phyloP scores from a whole-genome alignment of 2,888 invertebrate species.

The Rhagium mordax region DNA sequence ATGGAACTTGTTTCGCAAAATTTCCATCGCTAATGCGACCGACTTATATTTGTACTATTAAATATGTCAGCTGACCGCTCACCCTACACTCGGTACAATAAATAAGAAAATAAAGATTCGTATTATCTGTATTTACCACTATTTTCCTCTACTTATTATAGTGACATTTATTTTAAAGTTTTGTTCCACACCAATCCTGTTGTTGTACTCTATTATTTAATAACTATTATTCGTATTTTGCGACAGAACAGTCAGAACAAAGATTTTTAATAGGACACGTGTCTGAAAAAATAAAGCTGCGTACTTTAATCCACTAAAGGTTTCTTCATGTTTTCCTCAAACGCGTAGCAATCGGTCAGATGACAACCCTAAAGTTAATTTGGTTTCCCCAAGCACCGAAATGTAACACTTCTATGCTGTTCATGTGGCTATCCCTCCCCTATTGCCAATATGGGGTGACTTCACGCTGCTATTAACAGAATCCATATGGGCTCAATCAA shows the following conservation, averaged over 20 bases:
- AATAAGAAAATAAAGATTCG: too few species aligned
- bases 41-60: too few species aligned
- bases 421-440: conserved; percentile 35
- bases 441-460: conserved; percentile 47
- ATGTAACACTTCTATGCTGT: conserved; percentile 31
- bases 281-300: neutral
- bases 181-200: too few species aligned
- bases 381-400: conserved; percentile 9
- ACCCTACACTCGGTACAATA: too few species aligned
- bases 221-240: too few species aligned
- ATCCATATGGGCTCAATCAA: conserved; percentile 51
- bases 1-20: too few species aligned
- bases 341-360: conserved; percentile 12
- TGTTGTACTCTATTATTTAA: too few species aligned
- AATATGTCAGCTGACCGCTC: too few species aligned
- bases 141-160: too few species aligned
- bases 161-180: too few species aligned
- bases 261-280: neutral
- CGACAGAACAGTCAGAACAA: neutral
- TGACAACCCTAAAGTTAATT: conserved; percentile 38
- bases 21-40: too few species aligned
- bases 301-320: conserved; percentile 1
- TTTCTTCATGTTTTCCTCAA: conserved; percentile 17
- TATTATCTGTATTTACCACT: too few species aligned
- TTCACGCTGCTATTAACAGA: conserved; percentile 50